A percentile compares a stretch with the other conserved stretches of the same genome.
Evolutionary conservation across 2,113 vertebrate genomes (phyloP).

Genomic region (Salvelinus alpinus): DNA sequence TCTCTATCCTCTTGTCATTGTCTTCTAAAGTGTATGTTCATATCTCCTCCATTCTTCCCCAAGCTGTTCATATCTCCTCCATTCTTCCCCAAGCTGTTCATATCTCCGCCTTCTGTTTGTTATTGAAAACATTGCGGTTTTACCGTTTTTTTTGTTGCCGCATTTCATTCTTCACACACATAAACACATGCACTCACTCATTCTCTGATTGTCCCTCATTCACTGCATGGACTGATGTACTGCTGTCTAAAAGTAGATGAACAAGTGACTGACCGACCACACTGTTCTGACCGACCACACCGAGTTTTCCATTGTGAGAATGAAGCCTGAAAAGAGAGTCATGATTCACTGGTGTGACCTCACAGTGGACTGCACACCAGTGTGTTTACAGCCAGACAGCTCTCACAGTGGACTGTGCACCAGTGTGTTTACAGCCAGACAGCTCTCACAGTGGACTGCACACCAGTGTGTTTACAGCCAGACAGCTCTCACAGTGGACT

Average conservation of each 20-base stretch:
- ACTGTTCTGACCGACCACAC: neutral
- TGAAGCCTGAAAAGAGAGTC: no score
- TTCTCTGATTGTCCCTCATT: neutral
- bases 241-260: neutral
- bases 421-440: no score
- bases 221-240: neutral
- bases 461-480: no score
- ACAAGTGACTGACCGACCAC: neutral
- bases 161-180: neutral
- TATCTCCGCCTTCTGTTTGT: no score
- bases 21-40: neutral
- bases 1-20: slow-evolving; percentile 40
- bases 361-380: neutral
- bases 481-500: no score
- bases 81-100: neutral
- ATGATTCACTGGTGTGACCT: neutral
- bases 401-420: no score
- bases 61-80: no score
- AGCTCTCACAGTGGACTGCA: no score
- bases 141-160: neutral
- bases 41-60: no score
- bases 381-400: no score
- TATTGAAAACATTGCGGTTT: no score
- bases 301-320: neutral
- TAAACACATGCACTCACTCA: neutral